phyloP scores from a whole-genome alignment of 2,797 vertebrate genomes.

The Sebastes reedi region DNA sequence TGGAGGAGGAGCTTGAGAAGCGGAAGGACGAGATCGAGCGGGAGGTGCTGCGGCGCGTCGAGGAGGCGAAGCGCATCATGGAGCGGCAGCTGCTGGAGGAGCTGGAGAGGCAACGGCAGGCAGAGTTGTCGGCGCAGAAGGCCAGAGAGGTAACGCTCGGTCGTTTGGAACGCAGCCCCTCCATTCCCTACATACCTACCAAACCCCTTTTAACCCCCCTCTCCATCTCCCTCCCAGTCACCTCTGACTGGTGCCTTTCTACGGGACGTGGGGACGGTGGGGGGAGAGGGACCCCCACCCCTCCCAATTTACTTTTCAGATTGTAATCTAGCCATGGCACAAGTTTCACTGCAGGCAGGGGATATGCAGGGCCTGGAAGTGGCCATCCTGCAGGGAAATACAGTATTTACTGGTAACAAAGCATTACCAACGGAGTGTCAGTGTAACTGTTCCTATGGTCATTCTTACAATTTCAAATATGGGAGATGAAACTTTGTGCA shows the following conservation, averaged over 20 bases:
- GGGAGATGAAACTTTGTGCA: neutral
- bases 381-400: neutral
- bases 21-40: slow-evolving; percentile 97
- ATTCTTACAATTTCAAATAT: neutral
- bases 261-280: slow-evolving; percentile 9
- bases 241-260: slow-evolving; percentile 7
- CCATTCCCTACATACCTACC: slow-evolving; percentile 40
- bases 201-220: slow-evolving; percentile 13
- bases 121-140: slow-evolving; percentile 96
- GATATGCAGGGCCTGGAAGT: slow-evolving; percentile 7
- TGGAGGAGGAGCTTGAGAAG: slow-evolving; percentile 98
- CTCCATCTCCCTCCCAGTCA: slow-evolving; percentile 22
- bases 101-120: slow-evolving; percentile 98
- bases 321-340: slow-evolving; percentile 84
- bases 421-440: neutral
- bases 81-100: slow-evolving; percentile 99
- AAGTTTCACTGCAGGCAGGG: slow-evolving; percentile 83
- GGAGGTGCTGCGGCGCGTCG: slow-evolving; percentile 96
- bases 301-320: slow-evolving; percentile 47
- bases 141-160: slow-evolving; percentile 99
- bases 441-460: neutral
- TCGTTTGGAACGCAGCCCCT: slow-evolving; percentile 96
- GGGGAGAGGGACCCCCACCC: neutral
- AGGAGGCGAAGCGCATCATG: slow-evolving; percentile 99
- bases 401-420: too few species aligned